These are phyloP conservation scores for Morpho deidamia DNA, from an alignment of 2,888 invertebrate genomes.

Conservation along the genomic window DNA sequence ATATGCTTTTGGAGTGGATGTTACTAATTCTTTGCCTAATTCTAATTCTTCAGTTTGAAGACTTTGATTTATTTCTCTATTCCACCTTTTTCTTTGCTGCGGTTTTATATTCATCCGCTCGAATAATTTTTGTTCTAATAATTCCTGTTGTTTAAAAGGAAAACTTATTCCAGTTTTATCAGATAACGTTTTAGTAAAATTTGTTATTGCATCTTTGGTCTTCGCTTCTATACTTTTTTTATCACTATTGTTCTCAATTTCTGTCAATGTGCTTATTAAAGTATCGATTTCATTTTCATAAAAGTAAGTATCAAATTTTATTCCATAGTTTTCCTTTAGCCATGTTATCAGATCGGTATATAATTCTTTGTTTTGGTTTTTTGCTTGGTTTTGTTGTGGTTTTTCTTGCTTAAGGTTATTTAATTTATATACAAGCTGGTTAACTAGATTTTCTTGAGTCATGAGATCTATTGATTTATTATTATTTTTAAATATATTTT, in stretches of 20 bases:
- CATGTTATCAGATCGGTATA: constrained; percentile 1
- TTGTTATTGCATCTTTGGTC: constrained; percentile 7
- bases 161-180: not conserved
- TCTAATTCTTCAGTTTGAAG: not conserved
- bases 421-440: constrained; percentile 8
- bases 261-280: constrained; percentile 3
- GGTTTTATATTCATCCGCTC: not conserved
- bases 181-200: constrained; percentile 2
- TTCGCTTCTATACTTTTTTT: not conserved
- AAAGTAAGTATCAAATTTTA: not conserved
- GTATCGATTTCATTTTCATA: constrained; percentile 1
- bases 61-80: not conserved
- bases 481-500: constrained; percentile 6
- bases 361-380: not conserved
- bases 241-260: not conserved
- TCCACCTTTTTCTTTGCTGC: not conserved
- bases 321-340: constrained; percentile 1
- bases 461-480: constrained; percentile 3
- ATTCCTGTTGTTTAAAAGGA: not conserved
- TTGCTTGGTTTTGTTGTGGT: too few relatives aligned
- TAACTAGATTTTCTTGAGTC: constrained; percentile 14
- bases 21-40: not conserved
- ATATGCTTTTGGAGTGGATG: not conserved
- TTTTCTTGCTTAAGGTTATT: not conserved
- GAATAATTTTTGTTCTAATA: not conserved